Conservation (phyloP, 1,140 invertebrate genomes). For the Hylaeus volcanicus region DNA sequence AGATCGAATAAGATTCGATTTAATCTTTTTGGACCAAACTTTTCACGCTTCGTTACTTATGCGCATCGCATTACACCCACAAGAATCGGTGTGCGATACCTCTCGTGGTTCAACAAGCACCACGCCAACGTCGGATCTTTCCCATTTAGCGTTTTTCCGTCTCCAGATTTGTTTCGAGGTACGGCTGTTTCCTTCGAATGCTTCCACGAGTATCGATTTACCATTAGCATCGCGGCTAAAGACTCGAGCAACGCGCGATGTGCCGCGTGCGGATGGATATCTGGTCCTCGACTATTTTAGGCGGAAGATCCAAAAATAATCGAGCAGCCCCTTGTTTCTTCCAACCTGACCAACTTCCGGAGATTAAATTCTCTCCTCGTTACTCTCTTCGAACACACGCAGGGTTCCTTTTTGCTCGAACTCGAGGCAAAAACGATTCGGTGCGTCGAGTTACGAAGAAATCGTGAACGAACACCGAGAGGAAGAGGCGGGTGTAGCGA, state of each 20-base stretch:
- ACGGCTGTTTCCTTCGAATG: constrained; percentile 33
- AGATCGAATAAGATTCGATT: too few relatives aligned
- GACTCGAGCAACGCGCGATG: neutral
- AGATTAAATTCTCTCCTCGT: constrained; percentile 33
- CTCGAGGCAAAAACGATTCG: neutral
- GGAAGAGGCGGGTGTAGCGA: neutral
- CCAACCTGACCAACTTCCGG: constrained; percentile 9
- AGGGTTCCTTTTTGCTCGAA: neutral
- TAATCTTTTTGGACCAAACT: too few relatives aligned
- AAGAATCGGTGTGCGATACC: too few relatives aligned
- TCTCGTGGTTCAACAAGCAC: too few relatives aligned
- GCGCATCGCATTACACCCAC: too few relatives aligned
- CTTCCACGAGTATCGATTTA: constrained; percentile 55
- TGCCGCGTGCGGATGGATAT: neutral
- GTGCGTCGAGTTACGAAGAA: constrained; percentile 3
- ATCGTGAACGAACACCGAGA: neutral
- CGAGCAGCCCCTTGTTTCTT: neutral
- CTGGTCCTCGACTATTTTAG: constrained; percentile 14
- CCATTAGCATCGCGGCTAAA: constrained; percentile 48
- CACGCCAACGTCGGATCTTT: too few relatives aligned
- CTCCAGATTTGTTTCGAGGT: neutral
- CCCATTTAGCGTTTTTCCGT: too few relatives aligned
- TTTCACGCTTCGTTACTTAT: too few relatives aligned
- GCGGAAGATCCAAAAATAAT: constrained; percentile 42
- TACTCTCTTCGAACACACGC: neutral